These are phyloP conservation scores for Macquaria ambigua DNA, from an alignment of 2,113 vertebrate species.

Conservation along the genomic window DNA sequence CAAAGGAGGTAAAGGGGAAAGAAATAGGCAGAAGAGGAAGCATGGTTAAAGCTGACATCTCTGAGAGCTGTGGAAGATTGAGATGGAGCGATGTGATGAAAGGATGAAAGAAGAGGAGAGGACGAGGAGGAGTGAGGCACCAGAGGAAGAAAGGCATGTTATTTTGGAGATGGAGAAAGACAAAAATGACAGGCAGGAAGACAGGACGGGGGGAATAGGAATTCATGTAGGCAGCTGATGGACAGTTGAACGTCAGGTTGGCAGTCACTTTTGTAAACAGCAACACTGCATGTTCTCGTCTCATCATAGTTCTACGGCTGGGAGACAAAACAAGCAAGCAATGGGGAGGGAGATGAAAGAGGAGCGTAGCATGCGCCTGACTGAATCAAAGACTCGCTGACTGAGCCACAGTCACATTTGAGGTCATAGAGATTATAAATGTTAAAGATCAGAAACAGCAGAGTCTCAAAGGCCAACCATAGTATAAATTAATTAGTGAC, in stretches of 20 bases:
- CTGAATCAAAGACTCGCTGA: slow-evolving; percentile 52
- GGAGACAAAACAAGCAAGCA: slow-evolving; percentile 52
- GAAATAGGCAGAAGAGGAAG: slow-evolving; percentile 23
- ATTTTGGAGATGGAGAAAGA: slow-evolving; percentile 35
- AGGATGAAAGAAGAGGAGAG: slow-evolving; percentile 35
- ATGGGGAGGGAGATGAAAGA: slow-evolving; percentile 51
- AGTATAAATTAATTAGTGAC: slow-evolving; percentile 36
- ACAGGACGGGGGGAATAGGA: slow-evolving; percentile 45
- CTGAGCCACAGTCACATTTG: slow-evolving; percentile 27
- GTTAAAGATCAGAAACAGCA: slow-evolving; percentile 44
- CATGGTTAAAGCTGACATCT: slow-evolving; percentile 39
- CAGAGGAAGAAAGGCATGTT: slow-evolving; percentile 19
- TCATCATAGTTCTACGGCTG: slow-evolving; percentile 38
- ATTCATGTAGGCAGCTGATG: slow-evolving; percentile 66
- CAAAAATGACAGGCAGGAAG: slow-evolving; percentile 52
- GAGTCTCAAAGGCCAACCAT: slow-evolving; percentile 38
- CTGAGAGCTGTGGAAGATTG: slow-evolving; percentile 42
- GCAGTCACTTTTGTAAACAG: slow-evolving; percentile 68
- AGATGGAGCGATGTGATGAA: slow-evolving; percentile 38
- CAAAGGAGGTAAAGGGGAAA: background rate
- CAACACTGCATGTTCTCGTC: slow-evolving; percentile 55
- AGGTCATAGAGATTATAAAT: slow-evolving; percentile 52
- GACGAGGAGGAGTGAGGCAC: slow-evolving; percentile 32
- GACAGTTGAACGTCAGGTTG: slow-evolving; percentile 70
- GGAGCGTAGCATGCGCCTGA: background rate